phyloP scores from a whole-genome alignment of 1,140 invertebrate genomes.

The Heliothis subflexa region DNA sequence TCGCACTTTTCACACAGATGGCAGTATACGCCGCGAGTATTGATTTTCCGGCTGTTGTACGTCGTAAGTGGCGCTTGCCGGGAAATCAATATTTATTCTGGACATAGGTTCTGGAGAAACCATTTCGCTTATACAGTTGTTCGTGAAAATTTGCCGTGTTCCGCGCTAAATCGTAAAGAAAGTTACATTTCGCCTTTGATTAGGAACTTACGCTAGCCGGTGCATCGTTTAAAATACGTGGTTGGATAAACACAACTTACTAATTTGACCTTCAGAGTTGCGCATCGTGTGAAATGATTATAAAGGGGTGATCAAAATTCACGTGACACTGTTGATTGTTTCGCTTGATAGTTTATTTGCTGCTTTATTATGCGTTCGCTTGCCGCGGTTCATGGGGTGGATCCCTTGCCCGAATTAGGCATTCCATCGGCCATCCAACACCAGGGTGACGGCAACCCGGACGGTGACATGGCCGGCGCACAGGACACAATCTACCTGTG shows the following conservation, averaged over 20 bases:
- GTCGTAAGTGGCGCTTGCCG: conserved; percentile 51
- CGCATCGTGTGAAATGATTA: conserved; percentile 67
- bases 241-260: conserved; percentile 23
- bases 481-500: conserved; percentile 99
- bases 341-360: conserved; percentile 83
- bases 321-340: conserved; percentile 65
- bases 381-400: conserved; percentile 76
- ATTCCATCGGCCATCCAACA: conserved; percentile 70
- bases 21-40: conserved; percentile 69
- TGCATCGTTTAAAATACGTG: conserved; percentile 34
- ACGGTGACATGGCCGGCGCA: conserved; percentile 91
- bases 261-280: conserved; percentile 53
- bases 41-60: conserved; percentile 72
- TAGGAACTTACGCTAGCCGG: not conserved
- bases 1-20: conserved; percentile 59
- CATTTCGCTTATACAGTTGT: conserved; percentile 54
- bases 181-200: not conserved
- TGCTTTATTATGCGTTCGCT: conserved; percentile 84
- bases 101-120: conserved; percentile 69
- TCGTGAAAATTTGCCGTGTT: conserved; percentile 16
- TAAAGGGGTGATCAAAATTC: conserved; percentile 73
- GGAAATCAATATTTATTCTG: conserved; percentile 78
- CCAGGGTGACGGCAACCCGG: conserved; percentile 66
- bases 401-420: conserved; percentile 78
- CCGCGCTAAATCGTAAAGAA: not conserved